Base-by-base conservation (phyloP, 2,888 invertebrate genomes). In the Taenaris catops region DNA sequence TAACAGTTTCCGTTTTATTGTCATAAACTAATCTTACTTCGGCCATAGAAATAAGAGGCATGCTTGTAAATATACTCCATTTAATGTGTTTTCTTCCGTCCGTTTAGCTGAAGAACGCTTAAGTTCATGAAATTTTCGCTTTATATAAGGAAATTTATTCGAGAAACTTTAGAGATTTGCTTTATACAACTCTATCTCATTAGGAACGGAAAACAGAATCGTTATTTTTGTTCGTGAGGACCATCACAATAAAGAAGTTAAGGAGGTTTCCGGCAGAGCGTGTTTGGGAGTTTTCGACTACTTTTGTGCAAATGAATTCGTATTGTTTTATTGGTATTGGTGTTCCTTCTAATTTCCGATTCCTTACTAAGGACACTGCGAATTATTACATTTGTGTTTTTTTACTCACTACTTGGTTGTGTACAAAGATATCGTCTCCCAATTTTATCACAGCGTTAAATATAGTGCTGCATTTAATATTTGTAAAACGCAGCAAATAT, bases 61-160 rank as follows among this genome's bases (percentile, higher is more conserved):
- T 25, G 26, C 23, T 34, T 32, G 25, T 28, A 36, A 35, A 41
- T 33, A 41, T 32, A 36, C 39, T 37, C 29, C 23, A 39, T 35
- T 33, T 34, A 36, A 39, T 39, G 23, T 28, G 35, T 35, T 26
- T 32, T 27, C 33, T 29, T 26, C 20, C 24, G n/a, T 2, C 6
- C 10, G 34, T 32, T 42, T 33, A 35, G 32, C 36, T 39, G 8
- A n/a, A 31, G 31, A 14, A 9, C 23, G 9, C 31, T 31, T 12
- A 37, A 37, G 25, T 41, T 32, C 14, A 32, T 11, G 21, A 32
- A 34, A 44, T 32, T 41, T 38, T 32, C 40, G 34, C 32, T 38
- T 32, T 37, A 34, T 34, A 23, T 27, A 32, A 34, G 26, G 24
- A 25, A 27, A 25, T 44, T 40, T 34, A 40, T 27, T 21, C 14